Conservation (phyloP, 2,797 vertebrate species). For the Tragelaphus oryx region DNA sequence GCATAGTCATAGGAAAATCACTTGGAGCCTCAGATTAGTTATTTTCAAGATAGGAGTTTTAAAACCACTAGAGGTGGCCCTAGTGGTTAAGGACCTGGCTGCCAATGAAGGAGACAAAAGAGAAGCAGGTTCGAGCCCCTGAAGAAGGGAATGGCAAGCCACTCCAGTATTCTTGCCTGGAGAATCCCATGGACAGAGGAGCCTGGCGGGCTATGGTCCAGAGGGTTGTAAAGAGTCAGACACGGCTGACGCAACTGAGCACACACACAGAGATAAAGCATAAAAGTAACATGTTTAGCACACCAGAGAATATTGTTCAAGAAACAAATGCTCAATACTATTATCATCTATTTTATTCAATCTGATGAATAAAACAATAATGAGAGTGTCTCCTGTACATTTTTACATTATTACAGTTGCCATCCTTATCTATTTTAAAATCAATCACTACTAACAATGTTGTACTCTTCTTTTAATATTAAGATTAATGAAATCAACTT, state of each 20-base stretch:
- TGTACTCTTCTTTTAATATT: not conserved
- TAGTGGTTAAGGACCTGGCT: not conserved
- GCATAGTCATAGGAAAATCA: not conserved
- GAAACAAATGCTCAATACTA: not conserved
- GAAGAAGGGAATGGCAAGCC: not conserved
- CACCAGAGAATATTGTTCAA: not conserved
- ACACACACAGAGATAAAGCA: not conserved
- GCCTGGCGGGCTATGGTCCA: not conserved
- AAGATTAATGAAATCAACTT: not conserved
- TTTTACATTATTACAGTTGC: not conserved
- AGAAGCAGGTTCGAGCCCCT: not conserved
- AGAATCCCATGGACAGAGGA: not conserved
- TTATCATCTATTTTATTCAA: not conserved
- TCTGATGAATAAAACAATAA: not conserved
- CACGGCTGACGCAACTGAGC: not conserved
- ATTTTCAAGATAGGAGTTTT: not conserved
- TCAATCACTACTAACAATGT: not conserved
- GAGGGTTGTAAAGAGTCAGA: not conserved
- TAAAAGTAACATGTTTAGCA: not conserved
- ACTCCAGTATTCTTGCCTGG: not conserved
- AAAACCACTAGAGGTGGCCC: not conserved
- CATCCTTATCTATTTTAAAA: not conserved
- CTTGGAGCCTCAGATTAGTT: not conserved
- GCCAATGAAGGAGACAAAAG: not conserved
- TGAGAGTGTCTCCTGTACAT: not conserved